These are phyloP conservation scores for Myioborus melanocephalus DNA, from an alignment of 2,797 vertebrate species.

Conservation along the genomic window DNA sequence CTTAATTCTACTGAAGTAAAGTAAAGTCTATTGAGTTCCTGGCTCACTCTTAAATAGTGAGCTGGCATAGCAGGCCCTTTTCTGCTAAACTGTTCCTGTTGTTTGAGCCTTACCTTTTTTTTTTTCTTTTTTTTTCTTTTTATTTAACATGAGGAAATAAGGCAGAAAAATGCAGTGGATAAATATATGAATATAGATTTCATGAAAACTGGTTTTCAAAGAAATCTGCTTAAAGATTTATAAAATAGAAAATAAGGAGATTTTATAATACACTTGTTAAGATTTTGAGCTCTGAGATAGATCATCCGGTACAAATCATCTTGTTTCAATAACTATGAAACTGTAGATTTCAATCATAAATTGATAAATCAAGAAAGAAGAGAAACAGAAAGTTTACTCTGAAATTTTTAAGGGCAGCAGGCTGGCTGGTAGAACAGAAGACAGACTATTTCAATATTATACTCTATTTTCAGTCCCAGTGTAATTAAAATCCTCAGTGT, in stretches of 20 bases:
- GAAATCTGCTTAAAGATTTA: background rate
- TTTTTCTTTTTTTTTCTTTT: background rate
- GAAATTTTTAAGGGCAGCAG: background rate
- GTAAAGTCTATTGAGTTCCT: background rate
- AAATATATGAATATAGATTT: background rate
- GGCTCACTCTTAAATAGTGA: background rate
- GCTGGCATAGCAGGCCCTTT: background rate
- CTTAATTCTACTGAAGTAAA: background rate
- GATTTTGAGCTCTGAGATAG: background rate
- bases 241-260: background rate
- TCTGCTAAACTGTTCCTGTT: background rate
- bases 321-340: background rate
- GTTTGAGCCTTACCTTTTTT: background rate
- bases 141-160: background rate
- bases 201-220: background rate
- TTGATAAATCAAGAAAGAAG: background rate
- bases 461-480: background rate
- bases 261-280: background rate
- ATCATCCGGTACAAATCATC: background rate
- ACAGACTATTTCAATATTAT: background rate
- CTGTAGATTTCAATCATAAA: background rate
- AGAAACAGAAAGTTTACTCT: background rate
- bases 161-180: background rate
- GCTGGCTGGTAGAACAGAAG: background rate
- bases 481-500: slow-evolving; percentile 24